These are phyloP conservation scores for Trididemnum clinides DNA, from an alignment of 23 tunicate genomes.

Conservation along the genomic window DNA sequence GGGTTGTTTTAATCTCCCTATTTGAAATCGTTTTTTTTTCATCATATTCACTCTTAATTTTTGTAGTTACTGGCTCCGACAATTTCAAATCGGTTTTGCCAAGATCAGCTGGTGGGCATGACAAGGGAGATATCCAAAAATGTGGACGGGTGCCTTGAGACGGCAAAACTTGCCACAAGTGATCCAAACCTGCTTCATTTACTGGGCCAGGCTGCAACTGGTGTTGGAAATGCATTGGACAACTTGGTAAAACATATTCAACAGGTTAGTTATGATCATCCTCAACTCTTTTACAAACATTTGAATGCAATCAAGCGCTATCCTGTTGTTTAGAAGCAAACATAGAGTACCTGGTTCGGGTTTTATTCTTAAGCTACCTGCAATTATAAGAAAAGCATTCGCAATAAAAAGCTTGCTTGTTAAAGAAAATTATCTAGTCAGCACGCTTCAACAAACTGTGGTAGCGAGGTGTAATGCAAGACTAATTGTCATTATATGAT, in stretches of 20 bases:
- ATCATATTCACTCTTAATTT: background rate
- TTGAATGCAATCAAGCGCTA: too few relatives aligned
- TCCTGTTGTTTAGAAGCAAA: too few relatives aligned
- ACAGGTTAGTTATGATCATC: slow-evolving; percentile 7
- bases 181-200: slow-evolving; percentile 62
- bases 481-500: too few relatives aligned
- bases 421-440: too few relatives aligned
- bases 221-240: slow-evolving; percentile 70
- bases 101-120: slow-evolving; percentile 86
- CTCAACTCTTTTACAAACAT: background rate
- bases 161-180: slow-evolving; percentile 43
- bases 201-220: slow-evolving; percentile 81
- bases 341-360: too few relatives aligned
- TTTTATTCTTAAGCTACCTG: too few relatives aligned
- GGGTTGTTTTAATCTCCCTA: background rate
- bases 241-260: slow-evolving; percentile 86
- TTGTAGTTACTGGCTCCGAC: slow-evolving; percentile 88
- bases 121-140: slow-evolving; percentile 73
- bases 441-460: too few relatives aligned
- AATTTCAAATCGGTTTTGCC: slow-evolving; percentile 77
- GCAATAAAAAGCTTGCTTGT: too few relatives aligned
- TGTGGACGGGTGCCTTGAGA: slow-evolving; percentile 78
- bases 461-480: too few relatives aligned
- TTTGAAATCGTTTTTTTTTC: background rate
- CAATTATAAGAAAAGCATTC: too few relatives aligned